Evolutionary conservation across 2,113 vertebrate genomes (phyloP), one percentile per base, ranked within the genome.

Genomic region (Trematocara macrostoma): DNA sequence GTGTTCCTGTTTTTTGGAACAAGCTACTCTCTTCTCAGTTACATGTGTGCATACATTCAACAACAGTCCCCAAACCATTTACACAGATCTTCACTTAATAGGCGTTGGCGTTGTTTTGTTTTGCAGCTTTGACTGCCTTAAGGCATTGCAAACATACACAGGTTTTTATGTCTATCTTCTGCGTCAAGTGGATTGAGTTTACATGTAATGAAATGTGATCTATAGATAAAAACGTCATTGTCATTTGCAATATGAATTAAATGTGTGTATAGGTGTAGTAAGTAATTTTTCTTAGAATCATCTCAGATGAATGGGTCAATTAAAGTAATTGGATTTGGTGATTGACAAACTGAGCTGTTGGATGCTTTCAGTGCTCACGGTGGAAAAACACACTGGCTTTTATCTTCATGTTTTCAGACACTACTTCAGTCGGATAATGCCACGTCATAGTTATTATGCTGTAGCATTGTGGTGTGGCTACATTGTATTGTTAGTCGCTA

Each of bases 261-360:
- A 26, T 45, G 12, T 71, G 35, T 67, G 61, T 20, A 59, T 18
- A 59, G 8, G 29, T 42, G 38, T 26, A 69, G 38, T 14, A 3
- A 42, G 12, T 42, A 15, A 0, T 26, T 45, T 40, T 26, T 23
- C 0, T 71, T 45, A 15, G 7, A 26, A 2, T 23, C n/a, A 9
- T 71, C 20, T 45, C 35, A 11, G 40, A 29, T 74, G 26, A 76
- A 49, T 2, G 23, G 23, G 23, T 47, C 26, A 11, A 29, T 47
- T 23, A 42, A 4, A 42, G 38, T 69, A 42, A 23, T 23, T 0
- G 0, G 5, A 42, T 69, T 69, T 42, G 64, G 64, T 15, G 38
- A 23, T 0, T 69, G 64, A 42, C 35, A 69, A 23, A 23, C n/a
- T 15, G 64, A 69, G 35, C 11, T 9, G 38, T 23, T 42, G 2